Evolutionary conservation across 2,797 vertebrate species (phyloP), one percentile per base, ranked within the genome.

Genomic region (Apogon talboti): DNA sequence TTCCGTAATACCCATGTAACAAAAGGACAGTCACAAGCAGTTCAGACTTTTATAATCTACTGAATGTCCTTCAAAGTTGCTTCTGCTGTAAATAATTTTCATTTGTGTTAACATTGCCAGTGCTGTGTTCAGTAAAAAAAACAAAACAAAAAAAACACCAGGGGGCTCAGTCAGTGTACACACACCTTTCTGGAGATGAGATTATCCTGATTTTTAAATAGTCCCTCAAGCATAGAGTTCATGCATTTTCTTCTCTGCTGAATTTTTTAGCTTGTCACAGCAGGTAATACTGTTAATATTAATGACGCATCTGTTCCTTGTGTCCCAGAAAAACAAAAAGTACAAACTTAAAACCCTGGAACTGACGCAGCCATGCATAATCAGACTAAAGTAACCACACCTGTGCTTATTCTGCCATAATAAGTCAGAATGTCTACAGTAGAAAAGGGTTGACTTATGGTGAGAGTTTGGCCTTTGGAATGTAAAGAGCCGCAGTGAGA

Each of bases 71-170:
- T 33, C 3, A 33, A 33, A 6, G 8, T 33, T 3, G 7, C 30
- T 7, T 7, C 7, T 33, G 30, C 7, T 33, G 30, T 7, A 33
- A 33, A 33, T 33, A 33, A 33, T 4, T 1, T 33, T 33, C 2
- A 7, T 33, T 33, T 33, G 8, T 9, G 6, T 7, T 33, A 33
- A 33, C 30, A 2, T 41, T 43, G 1, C 18, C 73, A 41, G 12
- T 69, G 63, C 47, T 28, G 43, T 75, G 45, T 28, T 45, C 13
- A 19, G 56, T 38, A 48, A 1, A 6, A n/a, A n/a, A 24, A 24
- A 24, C 5, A 24, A 24, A 24, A 2, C n/a, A n/a, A n/a, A n/a
- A n/a, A 24, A 14, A 43, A 77, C 88, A 83, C 75, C 57, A 89
- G 85, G 52, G 76, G 86, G 84, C 73, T 24, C 54, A 52, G 16